Percentiles rank a stretch among this genome's conserved stretches.
Evolutionary conservation across 2,113 vertebrate species (phyloP).

Genomic region (Xerus inauris): DNA sequence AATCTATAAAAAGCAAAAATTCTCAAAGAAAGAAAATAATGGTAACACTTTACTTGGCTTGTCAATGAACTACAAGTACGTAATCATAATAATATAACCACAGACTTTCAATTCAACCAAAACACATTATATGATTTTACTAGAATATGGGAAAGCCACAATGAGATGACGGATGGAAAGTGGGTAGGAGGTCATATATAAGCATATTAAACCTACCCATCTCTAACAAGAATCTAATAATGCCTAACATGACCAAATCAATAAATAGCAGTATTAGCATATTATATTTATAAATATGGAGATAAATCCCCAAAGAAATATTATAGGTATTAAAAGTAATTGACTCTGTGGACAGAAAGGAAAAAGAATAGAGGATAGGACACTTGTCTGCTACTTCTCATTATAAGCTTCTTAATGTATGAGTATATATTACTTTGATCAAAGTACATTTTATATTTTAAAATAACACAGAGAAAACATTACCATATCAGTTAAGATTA

Average conservation of each 20-base stretch:
- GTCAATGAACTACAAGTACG: neutral
- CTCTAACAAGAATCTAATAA: neutral
- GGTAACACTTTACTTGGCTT: neutral
- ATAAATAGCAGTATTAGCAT: neutral
- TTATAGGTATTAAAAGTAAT: neutral
- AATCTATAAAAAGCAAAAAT: slow-evolving; percentile 10
- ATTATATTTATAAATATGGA: neutral
- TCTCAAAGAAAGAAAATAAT: neutral
- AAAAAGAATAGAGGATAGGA: neutral
- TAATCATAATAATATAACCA: slow-evolving; percentile 15
- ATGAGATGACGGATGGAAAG: neutral
- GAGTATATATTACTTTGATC: neutral
- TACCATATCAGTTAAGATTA: neutral
- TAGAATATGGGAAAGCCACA: neutral
- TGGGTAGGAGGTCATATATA: neutral
- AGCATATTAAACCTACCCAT: neutral
- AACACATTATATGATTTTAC: neutral
- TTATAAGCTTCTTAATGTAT: neutral
- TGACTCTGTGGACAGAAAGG: neutral
- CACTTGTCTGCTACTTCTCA: neutral
- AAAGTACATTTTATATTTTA: slow-evolving; percentile 36
- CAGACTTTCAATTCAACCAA: slow-evolving; percentile 20
- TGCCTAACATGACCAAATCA: neutral
- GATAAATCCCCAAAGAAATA: neutral
- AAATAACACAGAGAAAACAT: neutral